A percentile compares a stretch with the other conserved stretches of the same genome.
phyloP scores from a whole-genome alignment of 2,113 vertebrate species.

The Brachypteracias leptosomus region DNA sequence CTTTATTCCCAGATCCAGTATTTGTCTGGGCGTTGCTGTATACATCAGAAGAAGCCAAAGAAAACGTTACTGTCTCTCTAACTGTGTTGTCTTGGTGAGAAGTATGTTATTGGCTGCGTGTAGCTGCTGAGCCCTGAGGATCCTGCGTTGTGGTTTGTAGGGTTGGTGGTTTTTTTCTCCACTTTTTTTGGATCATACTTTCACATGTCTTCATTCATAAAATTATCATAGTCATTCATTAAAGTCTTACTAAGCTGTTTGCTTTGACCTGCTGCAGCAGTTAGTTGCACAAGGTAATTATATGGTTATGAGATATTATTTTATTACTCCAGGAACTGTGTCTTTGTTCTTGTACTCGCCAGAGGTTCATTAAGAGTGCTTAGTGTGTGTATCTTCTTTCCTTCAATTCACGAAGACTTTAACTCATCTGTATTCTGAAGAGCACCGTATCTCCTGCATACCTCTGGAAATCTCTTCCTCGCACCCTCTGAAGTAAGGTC shows the following conservation, averaged over 20 bases:
- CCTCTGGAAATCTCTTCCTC: neutral
- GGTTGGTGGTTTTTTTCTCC: neutral
- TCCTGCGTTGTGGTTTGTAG: neutral
- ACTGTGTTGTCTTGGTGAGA: neutral
- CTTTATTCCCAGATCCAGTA: neutral
- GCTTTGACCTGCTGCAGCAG: slow-evolving; percentile 19
- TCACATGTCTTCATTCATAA: slow-evolving; percentile 24
- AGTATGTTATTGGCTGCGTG: neutral
- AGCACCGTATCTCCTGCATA: neutral
- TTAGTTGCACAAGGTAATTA: slow-evolving; percentile 41
- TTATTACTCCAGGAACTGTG: neutral
- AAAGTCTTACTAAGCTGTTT: neutral
- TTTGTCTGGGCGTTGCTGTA: neutral
- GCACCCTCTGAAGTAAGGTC: neutral
- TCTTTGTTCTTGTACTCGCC: neutral
- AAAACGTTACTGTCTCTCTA: neutral
- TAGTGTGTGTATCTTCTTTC: neutral
- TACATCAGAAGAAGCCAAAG: neutral
- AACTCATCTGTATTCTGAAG: neutral
- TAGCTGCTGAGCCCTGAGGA: neutral
- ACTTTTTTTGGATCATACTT: neutral
- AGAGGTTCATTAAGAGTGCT: neutral
- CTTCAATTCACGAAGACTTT: neutral
- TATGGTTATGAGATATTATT: neutral
- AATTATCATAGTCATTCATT: neutral